Base-by-base conservation (phyloP, 2,113 vertebrate genomes). In the Atrichornis clamosus region DNA sequence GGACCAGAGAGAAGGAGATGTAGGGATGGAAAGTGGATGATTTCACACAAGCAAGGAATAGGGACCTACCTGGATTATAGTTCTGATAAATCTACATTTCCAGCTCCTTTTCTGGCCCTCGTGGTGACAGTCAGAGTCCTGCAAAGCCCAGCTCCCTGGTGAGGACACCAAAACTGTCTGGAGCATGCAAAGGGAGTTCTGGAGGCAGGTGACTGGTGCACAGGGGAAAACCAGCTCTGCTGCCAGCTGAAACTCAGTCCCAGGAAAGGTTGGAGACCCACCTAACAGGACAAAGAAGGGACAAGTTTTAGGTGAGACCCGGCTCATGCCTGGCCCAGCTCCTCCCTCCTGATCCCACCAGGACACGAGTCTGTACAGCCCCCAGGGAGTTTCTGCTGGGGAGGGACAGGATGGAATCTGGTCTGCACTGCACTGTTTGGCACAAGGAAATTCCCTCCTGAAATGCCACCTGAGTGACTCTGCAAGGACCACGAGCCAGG, bases 101-200 rank as follows among this genome's bases (percentile, higher is more conserved):
- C 84, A 81, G 15, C 33, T 63, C 52, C 15, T 17, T 47, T 32
- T 24, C 52, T 55, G 90, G 83, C 64, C 76, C 56, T 20, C 30
- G 5, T 0, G 11, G 50, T 77, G 95, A 20, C 32, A 22, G 20
- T 8, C 21, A 24, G 76, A 26, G 18, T 53, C 27, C 76, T 33
- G 82, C 26, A 62, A 74, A 81, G 73, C 53, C 89, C 76, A 74
- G 39, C 68, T 89, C 60, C 60, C 28, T 27, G 76, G 7, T 52
- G 76, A 84, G 75, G 96, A 84, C 64, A 78, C 86, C 64, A 80
- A 95, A 70, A 92, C 52, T 0, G 30, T 39, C 73, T 86, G 91
- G 52, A 95, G 41, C 91, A 95, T 81, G 80, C 86, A 95, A 74
- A 92, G 47, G 33, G 75, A 69, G 79, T 95, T 92, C 80, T 63